Evolutionary conservation across 2,888 invertebrate genomes (phyloP).

Genomic region (Trissolcus brochymenae): DNA sequence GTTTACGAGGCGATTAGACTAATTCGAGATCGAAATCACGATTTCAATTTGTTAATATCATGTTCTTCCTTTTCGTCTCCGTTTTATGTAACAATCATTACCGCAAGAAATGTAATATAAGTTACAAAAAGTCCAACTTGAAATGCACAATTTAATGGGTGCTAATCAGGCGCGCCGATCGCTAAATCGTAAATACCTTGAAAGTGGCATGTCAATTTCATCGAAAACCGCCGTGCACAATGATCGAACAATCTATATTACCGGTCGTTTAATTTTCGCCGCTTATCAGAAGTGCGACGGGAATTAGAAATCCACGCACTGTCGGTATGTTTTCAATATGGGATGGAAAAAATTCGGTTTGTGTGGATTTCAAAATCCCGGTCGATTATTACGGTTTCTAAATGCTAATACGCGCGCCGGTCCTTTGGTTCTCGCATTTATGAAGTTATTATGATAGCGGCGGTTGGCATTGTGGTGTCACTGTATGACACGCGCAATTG

Average conservation of each 20-base stretch:
- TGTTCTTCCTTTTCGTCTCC: background rate
- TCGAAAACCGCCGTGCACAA: conserved; percentile 28
- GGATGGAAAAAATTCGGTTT: conserved; percentile 16
- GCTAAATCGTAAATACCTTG: conserved; percentile 37
- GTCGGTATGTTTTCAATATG: conserved; percentile 5
- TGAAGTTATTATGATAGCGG: conserved; percentile 47
- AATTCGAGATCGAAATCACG: no score
- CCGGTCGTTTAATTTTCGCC: conserved; percentile 42
- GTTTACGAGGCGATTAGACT: no score
- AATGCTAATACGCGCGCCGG: conserved; percentile 26
- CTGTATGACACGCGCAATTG: conserved; percentile 34
- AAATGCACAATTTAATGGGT: conserved; percentile 18
- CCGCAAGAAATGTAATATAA: conserved; percentile 6
- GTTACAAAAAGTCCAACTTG: conserved; percentile 4
- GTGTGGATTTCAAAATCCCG: conserved; percentile 36
- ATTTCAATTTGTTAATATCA: background rate
- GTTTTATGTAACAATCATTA: conserved; percentile 28
- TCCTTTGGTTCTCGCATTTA: conserved; percentile 24
- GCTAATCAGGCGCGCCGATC: conserved; percentile 34
- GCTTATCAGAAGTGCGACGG: conserved; percentile 43
- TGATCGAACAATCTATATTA: conserved; percentile 27
- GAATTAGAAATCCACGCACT: conserved; percentile 28
- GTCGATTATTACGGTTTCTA: conserved; percentile 23
- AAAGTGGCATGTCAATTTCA: conserved; percentile 41
- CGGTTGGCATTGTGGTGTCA: conserved; percentile 40